Conservation (phyloP, 2,113 vertebrate species). For the Psittacara wagleri region DNA sequence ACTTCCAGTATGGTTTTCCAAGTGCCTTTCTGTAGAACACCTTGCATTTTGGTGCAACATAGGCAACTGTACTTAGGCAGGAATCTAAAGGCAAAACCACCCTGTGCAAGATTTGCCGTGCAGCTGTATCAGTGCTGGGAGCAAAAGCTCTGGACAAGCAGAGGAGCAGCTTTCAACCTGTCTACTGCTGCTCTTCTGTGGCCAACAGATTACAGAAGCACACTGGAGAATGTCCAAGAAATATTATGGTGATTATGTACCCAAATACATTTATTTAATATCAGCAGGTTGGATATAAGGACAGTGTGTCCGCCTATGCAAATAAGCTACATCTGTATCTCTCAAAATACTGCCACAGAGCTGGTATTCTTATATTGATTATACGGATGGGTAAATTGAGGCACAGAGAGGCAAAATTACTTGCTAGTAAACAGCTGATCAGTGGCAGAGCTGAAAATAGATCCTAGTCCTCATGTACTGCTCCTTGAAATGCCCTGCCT, state of each 20-base stretch:
- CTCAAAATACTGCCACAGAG: not conserved
- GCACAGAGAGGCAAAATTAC: slow-evolving; percentile 28
- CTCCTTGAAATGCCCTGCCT: not conserved
- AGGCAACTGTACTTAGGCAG: not conserved
- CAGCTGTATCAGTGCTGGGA: not conserved
- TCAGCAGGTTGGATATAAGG: not conserved
- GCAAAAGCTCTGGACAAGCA: not conserved
- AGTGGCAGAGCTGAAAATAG: not conserved
- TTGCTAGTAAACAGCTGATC: slow-evolving; percentile 3
- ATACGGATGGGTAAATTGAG: slow-evolving; percentile 12
- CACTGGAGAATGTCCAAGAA: not conserved
- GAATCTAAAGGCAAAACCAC: not conserved
- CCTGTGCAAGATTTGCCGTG: rapidly evolving
- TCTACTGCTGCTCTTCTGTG: not conserved
- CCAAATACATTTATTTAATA: not conserved
- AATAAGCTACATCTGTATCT: not conserved
- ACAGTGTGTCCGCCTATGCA: not conserved
- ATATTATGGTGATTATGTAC: not conserved
- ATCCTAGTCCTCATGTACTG: not conserved
- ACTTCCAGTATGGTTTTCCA: not conserved
- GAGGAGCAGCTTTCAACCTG: not conserved
- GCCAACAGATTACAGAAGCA: not conserved
- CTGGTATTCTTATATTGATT: not conserved
- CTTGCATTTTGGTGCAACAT: not conserved
- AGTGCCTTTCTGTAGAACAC: not conserved